These are phyloP conservation scores for Pheosia tremula DNA, from an alignment of 2,888 invertebrate species.

Conservation along the genomic window DNA sequence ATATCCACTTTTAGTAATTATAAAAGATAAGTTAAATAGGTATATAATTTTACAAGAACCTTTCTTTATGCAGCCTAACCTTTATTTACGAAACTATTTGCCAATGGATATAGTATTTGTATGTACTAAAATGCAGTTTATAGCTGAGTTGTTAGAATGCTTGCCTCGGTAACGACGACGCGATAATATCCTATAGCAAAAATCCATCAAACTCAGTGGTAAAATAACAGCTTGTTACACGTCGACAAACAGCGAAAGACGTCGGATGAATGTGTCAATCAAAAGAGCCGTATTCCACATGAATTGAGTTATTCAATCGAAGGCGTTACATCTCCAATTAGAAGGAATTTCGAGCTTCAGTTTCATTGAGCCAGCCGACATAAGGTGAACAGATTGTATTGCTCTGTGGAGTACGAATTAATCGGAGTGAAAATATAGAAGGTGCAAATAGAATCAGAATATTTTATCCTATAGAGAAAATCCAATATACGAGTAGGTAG, in stretches of 20 bases:
- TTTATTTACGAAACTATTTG: too few species aligned
- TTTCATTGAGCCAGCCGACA: conserved; percentile 3
- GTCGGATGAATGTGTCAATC: conserved; percentile 41
- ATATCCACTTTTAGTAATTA: too few species aligned
- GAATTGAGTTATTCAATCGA: conserved; percentile 35
- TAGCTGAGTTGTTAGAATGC: too few species aligned
- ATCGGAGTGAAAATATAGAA: background rate
- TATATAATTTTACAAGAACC: too few species aligned
- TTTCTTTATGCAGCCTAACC: too few species aligned
- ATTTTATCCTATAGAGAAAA: background rate
- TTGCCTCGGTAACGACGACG: too few species aligned
- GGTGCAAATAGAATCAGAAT: background rate
- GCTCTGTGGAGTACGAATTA: background rate
- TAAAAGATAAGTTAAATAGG: too few species aligned
- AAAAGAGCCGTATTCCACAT: conserved; percentile 30
- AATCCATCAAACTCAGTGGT: too few species aligned
- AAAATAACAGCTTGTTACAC: conserved; percentile 19
- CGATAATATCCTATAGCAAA: too few species aligned
- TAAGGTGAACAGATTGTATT: background rate
- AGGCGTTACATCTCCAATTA: conserved; percentile 41
- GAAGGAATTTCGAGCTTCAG: conserved; percentile 14
- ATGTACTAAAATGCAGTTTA: too few species aligned
- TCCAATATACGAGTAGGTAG: too few species aligned
- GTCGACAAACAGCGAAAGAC: conserved; percentile 14
- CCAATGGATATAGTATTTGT: too few species aligned